phyloP scores from a whole-genome alignment of 2,888 invertebrate genomes.

The Dicycla oo region DNA sequence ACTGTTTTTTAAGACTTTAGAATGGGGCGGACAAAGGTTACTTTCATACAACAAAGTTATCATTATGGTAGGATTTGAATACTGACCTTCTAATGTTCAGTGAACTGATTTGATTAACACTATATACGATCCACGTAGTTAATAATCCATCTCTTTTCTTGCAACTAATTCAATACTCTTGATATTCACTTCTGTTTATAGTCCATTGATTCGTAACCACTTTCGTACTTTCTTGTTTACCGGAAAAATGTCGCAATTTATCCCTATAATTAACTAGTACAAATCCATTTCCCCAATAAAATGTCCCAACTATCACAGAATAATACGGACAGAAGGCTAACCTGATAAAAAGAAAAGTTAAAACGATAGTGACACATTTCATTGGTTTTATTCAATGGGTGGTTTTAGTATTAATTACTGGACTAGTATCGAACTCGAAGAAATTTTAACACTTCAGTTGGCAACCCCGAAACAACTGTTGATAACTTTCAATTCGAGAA shows the following conservation, averaged over 20 bases:
- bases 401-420: not conserved
- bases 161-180: not conserved
- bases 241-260: slow-evolving; percentile 32
- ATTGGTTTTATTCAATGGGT: not conserved
- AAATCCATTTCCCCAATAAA: slow-evolving; percentile 57
- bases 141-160: not conserved
- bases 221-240: slow-evolving; percentile 29
- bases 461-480: not conserved
- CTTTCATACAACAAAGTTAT: slow-evolving; percentile 3
- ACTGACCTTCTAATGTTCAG: not conserved
- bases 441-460: too few species aligned
- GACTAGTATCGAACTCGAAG: not conserved
- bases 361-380: not conserved
- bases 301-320: slow-evolving; percentile 17
- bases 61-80: not conserved
- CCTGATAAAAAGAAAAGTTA: not conserved
- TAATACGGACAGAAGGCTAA: not conserved
- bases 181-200: not conserved
- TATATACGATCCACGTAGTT: not conserved
- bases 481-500: not conserved
- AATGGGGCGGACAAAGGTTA: not conserved
- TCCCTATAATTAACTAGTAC: slow-evolving; percentile 32
- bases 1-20: too few species aligned
- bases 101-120: not conserved
- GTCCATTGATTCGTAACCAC: slow-evolving; percentile 7